phyloP scores from a whole-genome alignment of 2,113 vertebrate species.

The Ellobius talpinus region DNA sequence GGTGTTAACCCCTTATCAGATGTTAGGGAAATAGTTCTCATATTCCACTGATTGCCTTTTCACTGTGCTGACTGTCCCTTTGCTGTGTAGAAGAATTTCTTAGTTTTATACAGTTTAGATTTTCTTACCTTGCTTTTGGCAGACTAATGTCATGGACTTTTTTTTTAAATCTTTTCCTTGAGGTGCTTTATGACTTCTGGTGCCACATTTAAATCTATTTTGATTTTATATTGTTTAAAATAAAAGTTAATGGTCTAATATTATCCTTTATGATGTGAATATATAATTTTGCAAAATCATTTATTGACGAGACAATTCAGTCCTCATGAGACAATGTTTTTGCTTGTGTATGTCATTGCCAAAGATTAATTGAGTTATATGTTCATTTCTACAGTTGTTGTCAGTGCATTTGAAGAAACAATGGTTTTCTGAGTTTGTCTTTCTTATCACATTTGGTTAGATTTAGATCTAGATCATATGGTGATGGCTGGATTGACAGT shows the following conservation, averaged over 20 bases:
- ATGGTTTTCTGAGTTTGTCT: neutral
- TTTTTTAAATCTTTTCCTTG: neutral
- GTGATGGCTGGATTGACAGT: neutral
- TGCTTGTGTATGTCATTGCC: neutral
- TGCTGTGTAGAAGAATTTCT: neutral
- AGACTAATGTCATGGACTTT: neutral
- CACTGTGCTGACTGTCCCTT: neutral
- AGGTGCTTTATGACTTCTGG: neutral
- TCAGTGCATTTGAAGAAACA: neutral
- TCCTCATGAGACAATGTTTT: neutral
- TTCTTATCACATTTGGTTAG: neutral
- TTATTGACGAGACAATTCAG: neutral
- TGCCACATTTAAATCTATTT: neutral
- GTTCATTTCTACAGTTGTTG: neutral
- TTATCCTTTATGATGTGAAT: neutral
- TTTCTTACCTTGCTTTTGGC: neutral
- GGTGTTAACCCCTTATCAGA: neutral
- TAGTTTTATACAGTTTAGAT: neutral
- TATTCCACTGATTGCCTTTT: neutral
- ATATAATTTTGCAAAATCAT: neutral
- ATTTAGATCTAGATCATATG: neutral
- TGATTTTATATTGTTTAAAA: neutral
- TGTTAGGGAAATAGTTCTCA: neutral
- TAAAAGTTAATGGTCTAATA: neutral
- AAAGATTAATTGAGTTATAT: neutral